A percentile compares a stretch with the other conserved stretches of the same genome.
phyloP scores from a whole-genome alignment of 2,888 invertebrate genomes.

The Aplocera efformata region DNA sequence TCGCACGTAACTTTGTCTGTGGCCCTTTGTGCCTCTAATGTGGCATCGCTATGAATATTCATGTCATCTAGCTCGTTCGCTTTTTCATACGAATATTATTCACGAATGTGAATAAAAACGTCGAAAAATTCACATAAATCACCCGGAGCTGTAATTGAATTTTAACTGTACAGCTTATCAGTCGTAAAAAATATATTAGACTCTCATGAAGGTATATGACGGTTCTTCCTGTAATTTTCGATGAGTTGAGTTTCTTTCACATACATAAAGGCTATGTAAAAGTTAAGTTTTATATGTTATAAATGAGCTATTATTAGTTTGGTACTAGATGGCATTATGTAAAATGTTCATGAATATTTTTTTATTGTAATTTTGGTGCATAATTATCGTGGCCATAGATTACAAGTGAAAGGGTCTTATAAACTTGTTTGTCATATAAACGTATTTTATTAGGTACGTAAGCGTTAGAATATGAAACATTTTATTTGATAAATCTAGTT shows the following conservation, averaged over 20 bases:
- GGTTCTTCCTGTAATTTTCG: conserved; percentile 4
- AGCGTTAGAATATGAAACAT: conserved; percentile 6
- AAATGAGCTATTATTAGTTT: no score
- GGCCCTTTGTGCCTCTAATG: conserved; percentile 29
- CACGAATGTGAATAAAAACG: conserved; percentile 35
- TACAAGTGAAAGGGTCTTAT: no score
- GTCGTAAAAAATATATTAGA: conserved; percentile 30
- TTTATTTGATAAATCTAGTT: conserved; percentile 11
- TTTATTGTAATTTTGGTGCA: no score
- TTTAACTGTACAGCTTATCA: conserved; percentile 31
- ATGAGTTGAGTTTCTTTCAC: neutral
- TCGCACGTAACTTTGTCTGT: conserved; percentile 47
- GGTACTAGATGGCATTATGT: no score
- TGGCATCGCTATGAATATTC: conserved; percentile 48
- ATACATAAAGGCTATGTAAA: no score
- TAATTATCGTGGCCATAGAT: no score
- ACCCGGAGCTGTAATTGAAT: conserved; percentile 24
- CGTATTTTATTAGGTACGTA: no score
- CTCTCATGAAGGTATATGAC: conserved; percentile 9
- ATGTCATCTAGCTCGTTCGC: conserved; percentile 41
- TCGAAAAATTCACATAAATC: conserved; percentile 32
- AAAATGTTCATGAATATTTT: no score
- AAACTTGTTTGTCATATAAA: no score
- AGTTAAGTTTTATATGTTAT: no score
- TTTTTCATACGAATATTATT: conserved; percentile 34